Conservation (phyloP, 1,140 invertebrate genomes). For the Aphidius ervi region DNA sequence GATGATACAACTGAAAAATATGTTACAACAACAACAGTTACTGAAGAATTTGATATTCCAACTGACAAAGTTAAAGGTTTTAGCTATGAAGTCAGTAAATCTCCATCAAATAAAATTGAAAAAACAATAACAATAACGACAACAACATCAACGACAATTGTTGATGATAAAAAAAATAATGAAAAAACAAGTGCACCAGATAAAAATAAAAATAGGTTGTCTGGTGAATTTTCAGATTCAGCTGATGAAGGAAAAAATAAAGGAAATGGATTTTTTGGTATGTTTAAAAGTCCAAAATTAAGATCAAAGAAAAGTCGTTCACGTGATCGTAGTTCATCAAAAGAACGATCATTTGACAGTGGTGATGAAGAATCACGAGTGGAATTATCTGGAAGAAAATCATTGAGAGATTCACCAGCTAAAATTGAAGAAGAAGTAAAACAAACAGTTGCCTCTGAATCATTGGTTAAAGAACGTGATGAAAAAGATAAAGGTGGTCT, state of each 20-base stretch:
- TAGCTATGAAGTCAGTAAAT: conserved; percentile 28
- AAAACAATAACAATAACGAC: conserved; percentile 2
- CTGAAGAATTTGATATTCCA: conserved; percentile 27
- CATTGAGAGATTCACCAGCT: conserved; percentile 18
- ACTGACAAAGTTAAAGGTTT: conserved; percentile 31
- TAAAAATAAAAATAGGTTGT: conserved; percentile 9
- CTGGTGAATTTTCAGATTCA: conserved; percentile 2
- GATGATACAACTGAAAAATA: conserved; percentile 27
- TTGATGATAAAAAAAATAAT: conserved; percentile 12
- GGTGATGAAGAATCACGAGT: conserved; percentile 37
- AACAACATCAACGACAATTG: neutral
- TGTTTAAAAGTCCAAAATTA: conserved; percentile 43
- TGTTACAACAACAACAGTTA: conserved; percentile 13
- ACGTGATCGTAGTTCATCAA: conserved; percentile 32
- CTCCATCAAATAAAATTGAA: neutral
- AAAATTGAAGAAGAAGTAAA: neutral
- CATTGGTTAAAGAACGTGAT: conserved; percentile 8
- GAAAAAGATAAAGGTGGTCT: conserved; percentile 26
- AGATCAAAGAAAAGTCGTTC: conserved; percentile 35
- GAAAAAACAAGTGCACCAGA: conserved; percentile 28
- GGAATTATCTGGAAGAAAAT: conserved; percentile 27
- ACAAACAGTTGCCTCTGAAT: no score
- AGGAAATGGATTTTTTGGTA: conserved; percentile 36
- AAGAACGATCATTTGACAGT: conserved; percentile 43
- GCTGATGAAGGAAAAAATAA: conserved; percentile 32